These are phyloP conservation scores for Lysandra coridon DNA, from an alignment of 2,888 invertebrate genomes.

Conservation along the genomic window DNA sequence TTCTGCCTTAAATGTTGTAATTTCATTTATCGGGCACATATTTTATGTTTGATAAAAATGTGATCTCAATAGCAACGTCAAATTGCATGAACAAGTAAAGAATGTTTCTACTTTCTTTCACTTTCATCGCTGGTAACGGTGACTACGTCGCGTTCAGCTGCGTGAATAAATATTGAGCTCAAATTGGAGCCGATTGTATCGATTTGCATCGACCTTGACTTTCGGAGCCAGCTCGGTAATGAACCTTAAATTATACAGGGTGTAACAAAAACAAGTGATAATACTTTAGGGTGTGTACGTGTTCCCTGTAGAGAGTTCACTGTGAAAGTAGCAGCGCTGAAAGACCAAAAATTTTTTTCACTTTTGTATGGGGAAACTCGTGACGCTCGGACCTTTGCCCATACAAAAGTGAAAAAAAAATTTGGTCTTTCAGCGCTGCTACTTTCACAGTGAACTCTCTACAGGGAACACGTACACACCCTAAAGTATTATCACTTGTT, in stretches of 20 bases:
- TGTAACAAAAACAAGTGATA: too few relatives aligned
- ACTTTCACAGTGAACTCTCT: too few relatives aligned
- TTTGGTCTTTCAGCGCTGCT: too few relatives aligned
- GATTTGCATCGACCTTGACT: conserved; percentile 73
- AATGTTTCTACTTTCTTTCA: conserved; percentile 74
- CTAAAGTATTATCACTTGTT: too few relatives aligned
- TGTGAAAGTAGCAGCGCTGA: too few relatives aligned
- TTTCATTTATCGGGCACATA: not conserved
- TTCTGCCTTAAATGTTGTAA: not conserved
- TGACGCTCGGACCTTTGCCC: too few relatives aligned
- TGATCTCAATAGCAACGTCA: conserved; percentile 3
- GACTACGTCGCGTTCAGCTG: conserved; percentile 54
- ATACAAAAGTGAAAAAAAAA: too few relatives aligned
- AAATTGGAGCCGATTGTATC: conserved; percentile 54
- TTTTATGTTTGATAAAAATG: conserved; percentile 2
- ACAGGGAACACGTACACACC: too few relatives aligned
- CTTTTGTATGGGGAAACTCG: too few relatives aligned
- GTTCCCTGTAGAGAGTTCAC: too few relatives aligned
- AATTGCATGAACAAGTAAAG: conserved; percentile 43
- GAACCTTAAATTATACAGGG: conserved; percentile 52
- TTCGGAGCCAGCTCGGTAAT: conserved; percentile 52
- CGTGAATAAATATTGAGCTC: conserved; percentile 48
- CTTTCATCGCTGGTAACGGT: conserved; percentile 64
- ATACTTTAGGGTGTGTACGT: too few relatives aligned
- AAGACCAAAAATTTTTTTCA: too few relatives aligned